Conservation (phyloP, 2,888 invertebrate species). For the Miltochrista miniata region DNA sequence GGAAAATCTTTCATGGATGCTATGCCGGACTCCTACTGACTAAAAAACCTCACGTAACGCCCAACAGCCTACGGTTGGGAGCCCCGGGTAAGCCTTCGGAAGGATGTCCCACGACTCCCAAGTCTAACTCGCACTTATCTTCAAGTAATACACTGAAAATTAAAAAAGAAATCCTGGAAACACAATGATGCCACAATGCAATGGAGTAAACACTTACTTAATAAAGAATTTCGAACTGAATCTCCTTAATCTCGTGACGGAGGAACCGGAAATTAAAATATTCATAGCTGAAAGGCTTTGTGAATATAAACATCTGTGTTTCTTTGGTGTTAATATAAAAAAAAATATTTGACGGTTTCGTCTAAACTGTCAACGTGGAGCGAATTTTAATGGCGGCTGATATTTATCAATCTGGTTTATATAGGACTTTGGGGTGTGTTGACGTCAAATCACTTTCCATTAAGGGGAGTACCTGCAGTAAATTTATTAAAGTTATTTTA, state of each 20-base stretch:
- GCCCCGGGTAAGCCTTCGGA: too few species aligned
- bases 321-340: slow-evolving; percentile 31
- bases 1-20: too few species aligned
- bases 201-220: slow-evolving; percentile 35
- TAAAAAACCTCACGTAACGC: too few species aligned
- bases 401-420: background rate
- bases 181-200: slow-evolving; percentile 12
- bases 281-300: slow-evolving; percentile 39
- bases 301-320: slow-evolving; percentile 39
- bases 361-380: slow-evolving; percentile 5
- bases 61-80: too few species aligned
- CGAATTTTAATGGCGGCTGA: slow-evolving; percentile 10
- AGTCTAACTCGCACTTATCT: too few species aligned
- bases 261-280: slow-evolving; percentile 43
- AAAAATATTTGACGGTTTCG: slow-evolving; percentile 23
- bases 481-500: too few species aligned
- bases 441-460: background rate
- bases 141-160: background rate
- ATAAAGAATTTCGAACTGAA: slow-evolving; percentile 33
- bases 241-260: slow-evolving; percentile 36
- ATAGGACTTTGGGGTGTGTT: background rate
- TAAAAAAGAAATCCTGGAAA: slow-evolving; percentile 6
- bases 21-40: too few species aligned
- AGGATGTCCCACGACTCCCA: too few species aligned
- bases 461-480: background rate